Percentiles rank a stretch among this genome's conserved stretches.
Conservation (phyloP, 2,888 invertebrate species). For the Hypsopygia costalis region DNA sequence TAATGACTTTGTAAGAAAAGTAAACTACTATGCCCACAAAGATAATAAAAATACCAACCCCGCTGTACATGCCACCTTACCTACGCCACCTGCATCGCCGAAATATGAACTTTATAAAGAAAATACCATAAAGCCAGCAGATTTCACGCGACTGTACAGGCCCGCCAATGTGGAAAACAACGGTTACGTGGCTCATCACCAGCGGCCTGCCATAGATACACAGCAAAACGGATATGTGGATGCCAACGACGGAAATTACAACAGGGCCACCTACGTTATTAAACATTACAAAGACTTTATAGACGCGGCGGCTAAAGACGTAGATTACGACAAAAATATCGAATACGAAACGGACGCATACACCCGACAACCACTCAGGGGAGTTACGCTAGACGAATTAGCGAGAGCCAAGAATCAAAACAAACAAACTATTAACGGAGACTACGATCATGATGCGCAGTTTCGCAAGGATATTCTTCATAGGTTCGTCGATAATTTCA, state of each 20-base stretch:
- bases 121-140: conserved; percentile 1
- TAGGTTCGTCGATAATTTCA: conserved; percentile 61
- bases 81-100: conserved; percentile 10
- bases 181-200: conserved; percentile 2
- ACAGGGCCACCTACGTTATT: conserved; percentile 53
- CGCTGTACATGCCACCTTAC: conserved; percentile 18
- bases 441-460: conserved; percentile 52
- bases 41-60: conserved; percentile 22
- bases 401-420: conserved; percentile 18
- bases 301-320: conserved; percentile 40
- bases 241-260: conserved; percentile 34
- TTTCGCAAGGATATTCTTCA: conserved; percentile 53
- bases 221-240: conserved; percentile 21
- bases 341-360: conserved; percentile 27
- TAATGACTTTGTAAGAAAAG: conserved; percentile 37
- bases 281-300: conserved; percentile 59
- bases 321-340: conserved; percentile 38
- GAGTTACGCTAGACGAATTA: conserved; percentile 30
- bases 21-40: conserved; percentile 34
- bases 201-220: conserved; percentile 11
- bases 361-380: conserved; percentile 33
- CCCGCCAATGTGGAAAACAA: conserved; percentile 24
- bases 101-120: conserved; percentile 4
- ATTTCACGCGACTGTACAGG: conserved; percentile 13
- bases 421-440: conserved; percentile 27